phyloP scores from a whole-genome alignment of 1,140 invertebrate genomes.

The Sipha flava region DNA sequence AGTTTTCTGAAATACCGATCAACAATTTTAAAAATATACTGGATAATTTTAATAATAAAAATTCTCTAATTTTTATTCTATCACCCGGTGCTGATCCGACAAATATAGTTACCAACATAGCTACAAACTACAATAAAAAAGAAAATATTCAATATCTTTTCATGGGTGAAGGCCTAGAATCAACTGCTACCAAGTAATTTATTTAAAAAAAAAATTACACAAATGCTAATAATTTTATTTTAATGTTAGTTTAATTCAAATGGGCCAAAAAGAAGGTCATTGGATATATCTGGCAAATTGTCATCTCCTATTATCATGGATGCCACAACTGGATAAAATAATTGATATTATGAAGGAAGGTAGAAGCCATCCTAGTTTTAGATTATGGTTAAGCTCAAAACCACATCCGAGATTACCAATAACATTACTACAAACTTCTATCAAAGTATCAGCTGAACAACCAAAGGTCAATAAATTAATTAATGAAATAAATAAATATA shows the following conservation, averaged over 20 bases:
- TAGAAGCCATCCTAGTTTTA: constrained; percentile 46
- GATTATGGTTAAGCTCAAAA: constrained; percentile 73
- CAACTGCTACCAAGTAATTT: neutral
- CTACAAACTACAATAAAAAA: neutral
- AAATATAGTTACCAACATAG: neutral
- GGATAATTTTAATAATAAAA: neutral
- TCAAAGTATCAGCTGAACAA: constrained; percentile 91
- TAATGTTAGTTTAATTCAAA: constrained; percentile 46
- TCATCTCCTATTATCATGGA: constrained; percentile 80
- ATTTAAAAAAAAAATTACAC: no score
- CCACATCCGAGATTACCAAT: constrained; percentile 77
- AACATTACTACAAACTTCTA: constrained; percentile 71
- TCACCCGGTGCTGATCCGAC: neutral
- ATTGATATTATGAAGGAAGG: constrained; percentile 47
- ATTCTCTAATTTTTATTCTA: neutral
- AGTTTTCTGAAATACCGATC: neutral
- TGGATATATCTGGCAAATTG: constrained; percentile 90
- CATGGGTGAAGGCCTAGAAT: neutral
- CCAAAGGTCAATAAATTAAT: constrained; percentile 55
- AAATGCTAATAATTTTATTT: neutral
- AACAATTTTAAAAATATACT: neutral
- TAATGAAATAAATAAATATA: no score
- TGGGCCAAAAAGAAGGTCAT: constrained; percentile 48
- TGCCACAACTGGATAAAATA: constrained; percentile 75
- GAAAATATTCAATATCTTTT: neutral